Base-by-base conservation (phyloP, 2,797 vertebrate species). In the Thalassophryne amazonica region DNA sequence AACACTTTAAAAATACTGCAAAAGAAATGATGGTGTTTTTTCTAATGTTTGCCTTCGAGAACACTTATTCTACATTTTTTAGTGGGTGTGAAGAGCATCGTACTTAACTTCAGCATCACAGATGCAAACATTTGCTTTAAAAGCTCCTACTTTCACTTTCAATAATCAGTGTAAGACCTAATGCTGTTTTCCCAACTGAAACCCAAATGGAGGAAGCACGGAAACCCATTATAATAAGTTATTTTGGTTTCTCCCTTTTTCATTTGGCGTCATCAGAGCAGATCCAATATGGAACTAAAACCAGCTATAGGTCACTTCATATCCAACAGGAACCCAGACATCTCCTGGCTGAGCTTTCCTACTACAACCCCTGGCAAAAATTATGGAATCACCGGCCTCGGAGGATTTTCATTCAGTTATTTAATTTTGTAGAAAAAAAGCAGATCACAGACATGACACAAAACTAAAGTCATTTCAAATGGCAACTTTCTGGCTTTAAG, bases 231-330 rank as follows among this genome's bases (percentile, higher is more conserved):
- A n/a, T n/a, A n/a, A n/a, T n/a, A n/a, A n/a, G n/a, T n/a, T n/a
- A n/a, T n/a, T n/a, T n/a, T n/a, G n/a, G n/a, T n/a, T n/a, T n/a
- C n/a, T n/a, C n/a, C n/a, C n/a, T n/a, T n/a, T n/a, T n/a, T n/a
- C n/a, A n/a, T n/a, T n/a, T n/a, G n/a, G n/a, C n/a, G n/a, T n/a
- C n/a, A n/a, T n/a, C n/a, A n/a, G n/a, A n/a, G n/a, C 3, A 21
- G n/a, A n/a, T n/a, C n/a, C n/a, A n/a, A 20, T 21, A 21, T 4
- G 60, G 53, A 52, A 3, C 18, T 30, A 42, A 50, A 69, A 60
- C 9, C 54, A 46, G 53, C 59, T 18, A 33, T 56, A 57, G 34
- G 84, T 72, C 73, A 65, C 42, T 60, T 67, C 34, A 48, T 70
- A 68, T 20, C 42, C n/a, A n/a, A n/a, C n/a, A n/a, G n/a, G n/a